These are phyloP conservation scores for Brachionus rotundiformis DNA, from an alignment of 1,140 invertebrate species.

Conservation along the genomic window DNA sequence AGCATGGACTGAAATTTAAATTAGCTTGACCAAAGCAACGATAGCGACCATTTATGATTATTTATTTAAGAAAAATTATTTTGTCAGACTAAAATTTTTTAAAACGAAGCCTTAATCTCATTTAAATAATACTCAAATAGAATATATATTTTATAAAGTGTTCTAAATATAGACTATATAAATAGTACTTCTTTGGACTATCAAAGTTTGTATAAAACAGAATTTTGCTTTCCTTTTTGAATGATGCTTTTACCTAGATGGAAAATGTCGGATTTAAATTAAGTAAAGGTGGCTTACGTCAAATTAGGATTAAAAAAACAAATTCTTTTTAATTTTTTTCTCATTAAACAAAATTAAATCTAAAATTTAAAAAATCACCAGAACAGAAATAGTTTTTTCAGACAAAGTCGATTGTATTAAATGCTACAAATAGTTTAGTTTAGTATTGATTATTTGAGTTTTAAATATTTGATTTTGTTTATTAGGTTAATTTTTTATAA, in stretches of 20 bases:
- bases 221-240: not conserved
- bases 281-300: not conserved
- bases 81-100: not conserved
- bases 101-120: not conserved
- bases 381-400: too few relatives aligned
- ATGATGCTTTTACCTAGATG: not conserved
- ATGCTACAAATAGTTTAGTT: too few relatives aligned
- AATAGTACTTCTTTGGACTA: not conserved
- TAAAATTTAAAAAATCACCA: too few relatives aligned
- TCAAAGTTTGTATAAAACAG: not conserved
- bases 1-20: not conserved
- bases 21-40: not conserved
- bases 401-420: not conserved
- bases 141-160: not conserved
- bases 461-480: not conserved
- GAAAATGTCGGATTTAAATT: not conserved
- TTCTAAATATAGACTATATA: not conserved
- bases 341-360: too few relatives aligned
- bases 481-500: not conserved
- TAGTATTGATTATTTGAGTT: not conserved
- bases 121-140: not conserved
- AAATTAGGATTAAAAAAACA: not conserved
- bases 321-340: not conserved
- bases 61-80: not conserved
- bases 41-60: not conserved